Conservation (phyloP, 1,140 invertebrate genomes). For the Caenorhabditis latens region DNA sequence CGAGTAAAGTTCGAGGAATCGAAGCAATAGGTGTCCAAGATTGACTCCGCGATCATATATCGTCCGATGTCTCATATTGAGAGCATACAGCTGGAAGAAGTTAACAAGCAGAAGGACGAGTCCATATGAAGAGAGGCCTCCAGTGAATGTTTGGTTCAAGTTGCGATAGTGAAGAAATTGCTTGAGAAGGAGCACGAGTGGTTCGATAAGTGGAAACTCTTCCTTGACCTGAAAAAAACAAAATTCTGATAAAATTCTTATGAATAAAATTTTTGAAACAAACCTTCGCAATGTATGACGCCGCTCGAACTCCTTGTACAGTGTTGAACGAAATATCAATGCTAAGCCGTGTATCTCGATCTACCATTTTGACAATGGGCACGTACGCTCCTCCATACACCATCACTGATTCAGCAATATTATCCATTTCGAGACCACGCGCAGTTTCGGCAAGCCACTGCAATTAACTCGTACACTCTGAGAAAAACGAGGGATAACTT, state of each 20-base stretch:
- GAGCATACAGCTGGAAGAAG: constrained; percentile 83
- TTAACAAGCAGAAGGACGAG: constrained; percentile 98
- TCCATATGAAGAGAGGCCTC: constrained; percentile 97
- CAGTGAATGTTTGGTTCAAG: constrained; percentile 86
- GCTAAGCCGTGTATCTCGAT: constrained; percentile 53
- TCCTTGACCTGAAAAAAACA: constrained; percentile 57
- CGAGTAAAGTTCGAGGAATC: constrained; percentile 60
- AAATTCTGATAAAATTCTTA: neutral
- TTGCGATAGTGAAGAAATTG: constrained; percentile 59
- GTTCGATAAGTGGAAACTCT: constrained; percentile 63
- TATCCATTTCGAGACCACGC: neutral
- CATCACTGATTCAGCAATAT: constrained; percentile 38
- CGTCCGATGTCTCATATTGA: constrained; percentile 33
- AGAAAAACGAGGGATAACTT: neutral
- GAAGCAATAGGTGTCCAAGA: constrained; percentile 59
- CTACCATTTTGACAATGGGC: constrained; percentile 62
- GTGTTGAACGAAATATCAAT: constrained; percentile 66
- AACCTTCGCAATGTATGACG: constrained; percentile 60
- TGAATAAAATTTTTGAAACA: neutral
- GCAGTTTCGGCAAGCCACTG: constrained; percentile 54
- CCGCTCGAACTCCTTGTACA: constrained; percentile 62
- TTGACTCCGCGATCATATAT: constrained; percentile 56
- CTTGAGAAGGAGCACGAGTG: constrained; percentile 62
- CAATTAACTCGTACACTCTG: neutral
- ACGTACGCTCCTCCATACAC: constrained; percentile 58